Evolutionary conservation across 1,140 invertebrate genomes (phyloP), one percentile per base, ranked within the genome.

Genomic region (Pomacea maculata): DNA sequence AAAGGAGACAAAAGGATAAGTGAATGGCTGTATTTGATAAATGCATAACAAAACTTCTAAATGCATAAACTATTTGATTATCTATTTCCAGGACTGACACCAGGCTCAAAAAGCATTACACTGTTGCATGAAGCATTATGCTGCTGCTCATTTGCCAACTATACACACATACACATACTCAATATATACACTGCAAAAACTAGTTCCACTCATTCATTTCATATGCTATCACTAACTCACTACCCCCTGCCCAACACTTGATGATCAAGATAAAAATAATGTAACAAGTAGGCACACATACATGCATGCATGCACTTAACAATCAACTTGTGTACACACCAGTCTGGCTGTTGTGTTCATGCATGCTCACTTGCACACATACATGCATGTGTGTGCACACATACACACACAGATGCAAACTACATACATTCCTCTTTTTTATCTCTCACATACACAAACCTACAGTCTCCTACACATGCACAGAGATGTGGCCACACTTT

Each of bases 381-480:
- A 45, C 3, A 45, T 45, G 34, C 2, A 45, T 45, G 34, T 6
- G 6, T 11, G 14, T 11, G 57, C 72, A 74, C 72, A 74, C 73
- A 75, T 52, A 75, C 73, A 75, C 73, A 57, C 52, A 61, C 52
- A 57, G 19, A 52, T 9, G 9, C 71, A 73, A 34, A 73, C 68
- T 29, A 19, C 14, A 71, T 71, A 3, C 4, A 4, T 19, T 67
- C 64, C 17, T 67, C 64, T 19, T 4, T 4, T 19, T 67, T 67
- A 25, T 67, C 17, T 19, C 17, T 19, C 64, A 67, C 17, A 67
- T 7, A 67, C 64, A 67, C 17, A 67, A 19, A 67, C 2, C 64
- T 19, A 67, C 4, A 25, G 64, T 67, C 64, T 67, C 17, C 17
- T 67, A 25, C 2, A 67, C 17, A 67, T 19, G 17, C 17, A 19